Evolutionary conservation across 2,888 invertebrate species (phyloP), one percentile per base, ranked within the genome.

Genomic region (Scaptomyza flava): DNA sequence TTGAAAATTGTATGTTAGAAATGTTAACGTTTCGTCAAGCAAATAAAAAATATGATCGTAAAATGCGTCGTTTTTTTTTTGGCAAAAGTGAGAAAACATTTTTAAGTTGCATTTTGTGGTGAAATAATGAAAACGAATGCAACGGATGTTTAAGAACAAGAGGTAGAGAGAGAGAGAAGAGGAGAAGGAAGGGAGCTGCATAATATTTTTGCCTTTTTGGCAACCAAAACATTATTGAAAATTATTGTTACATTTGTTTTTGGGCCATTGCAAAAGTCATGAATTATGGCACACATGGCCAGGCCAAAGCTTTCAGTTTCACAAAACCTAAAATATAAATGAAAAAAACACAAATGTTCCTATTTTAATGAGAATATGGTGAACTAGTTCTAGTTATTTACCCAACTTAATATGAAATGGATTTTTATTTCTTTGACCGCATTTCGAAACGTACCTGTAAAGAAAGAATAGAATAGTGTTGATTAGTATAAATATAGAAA

Each of bases 401-500:
- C 79, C 79, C 84, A 64, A 46, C 54, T 36, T 46, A 50, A 67
- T 47, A 58, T 67, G 17, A 50, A 72, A 59, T 47, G 17, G 53
- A 56, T 52, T 69, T 41, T 63, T 61, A 60, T 66, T 47, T 73
- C 61, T 74, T 66, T 62, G 65, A 53, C 43, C 65, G 65, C 61
- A 68, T 84, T 73, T 63, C 57, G 65, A 74, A 65, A 79, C 82
- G 58, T 84, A 81, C 81, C 81, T 81, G 81, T 42, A 81, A 81
- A 9, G 36, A 65, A 30, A 65, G 31, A 46, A 34, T 3, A 14
- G 53, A 71, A 56, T 33, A 34, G 27, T 2, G 20, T 2, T 27
- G 31, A 17, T 58, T 52, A 50, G 38, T 38, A 41, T 20, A 45
- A n/a, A n/a, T 31, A 30, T 12, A n/a, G 9, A 31, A 20, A 36